phyloP scores from a whole-genome alignment of 2,797 vertebrate genomes.

The Meda fulgida region DNA sequence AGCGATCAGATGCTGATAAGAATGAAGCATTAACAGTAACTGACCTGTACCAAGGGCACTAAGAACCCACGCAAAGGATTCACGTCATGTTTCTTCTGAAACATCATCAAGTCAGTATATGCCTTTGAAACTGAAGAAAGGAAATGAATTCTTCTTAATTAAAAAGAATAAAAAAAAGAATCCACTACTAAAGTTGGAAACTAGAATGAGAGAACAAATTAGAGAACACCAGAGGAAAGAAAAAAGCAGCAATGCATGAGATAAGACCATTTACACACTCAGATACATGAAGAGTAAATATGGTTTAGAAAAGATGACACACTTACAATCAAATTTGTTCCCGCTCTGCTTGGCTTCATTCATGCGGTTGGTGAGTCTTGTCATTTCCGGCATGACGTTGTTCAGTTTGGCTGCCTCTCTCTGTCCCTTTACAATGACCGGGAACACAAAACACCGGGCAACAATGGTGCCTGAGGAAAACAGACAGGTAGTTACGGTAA shows the following conservation, averaged over 20 bases:
- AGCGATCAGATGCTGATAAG: no score
- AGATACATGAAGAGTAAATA: not conserved
- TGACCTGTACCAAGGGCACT: slow-evolving; percentile 86
- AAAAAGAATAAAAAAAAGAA: not conserved
- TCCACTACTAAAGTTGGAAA: not conserved
- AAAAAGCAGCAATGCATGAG: not conserved
- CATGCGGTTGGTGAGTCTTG: slow-evolving; percentile 77
- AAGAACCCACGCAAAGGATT: slow-evolving; percentile 84
- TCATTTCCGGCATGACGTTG: slow-evolving; percentile 87
- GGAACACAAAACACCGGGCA: slow-evolving; percentile 83
- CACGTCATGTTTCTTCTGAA: slow-evolving; percentile 87
- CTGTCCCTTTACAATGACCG: slow-evolving; percentile 88
- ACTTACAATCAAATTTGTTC: slow-evolving; percentile 85
- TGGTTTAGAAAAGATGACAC: slow-evolving; percentile 1
- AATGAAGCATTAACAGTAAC: slow-evolving; percentile 50
- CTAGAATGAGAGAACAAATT: not conserved
- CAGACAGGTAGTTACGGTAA: not conserved
- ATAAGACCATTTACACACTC: not conserved
- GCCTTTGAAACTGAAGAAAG: slow-evolving; percentile 80
- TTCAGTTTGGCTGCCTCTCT: slow-evolving; percentile 87
- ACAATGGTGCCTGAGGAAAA: slow-evolving; percentile 77
- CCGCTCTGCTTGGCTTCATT: slow-evolving; percentile 85
- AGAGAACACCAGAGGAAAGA: not conserved
- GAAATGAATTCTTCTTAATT: not conserved
- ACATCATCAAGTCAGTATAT: slow-evolving; percentile 82